Evolutionary conservation across 2,113 vertebrate genomes (phyloP).

Genomic region (Rhea americana): DNA sequence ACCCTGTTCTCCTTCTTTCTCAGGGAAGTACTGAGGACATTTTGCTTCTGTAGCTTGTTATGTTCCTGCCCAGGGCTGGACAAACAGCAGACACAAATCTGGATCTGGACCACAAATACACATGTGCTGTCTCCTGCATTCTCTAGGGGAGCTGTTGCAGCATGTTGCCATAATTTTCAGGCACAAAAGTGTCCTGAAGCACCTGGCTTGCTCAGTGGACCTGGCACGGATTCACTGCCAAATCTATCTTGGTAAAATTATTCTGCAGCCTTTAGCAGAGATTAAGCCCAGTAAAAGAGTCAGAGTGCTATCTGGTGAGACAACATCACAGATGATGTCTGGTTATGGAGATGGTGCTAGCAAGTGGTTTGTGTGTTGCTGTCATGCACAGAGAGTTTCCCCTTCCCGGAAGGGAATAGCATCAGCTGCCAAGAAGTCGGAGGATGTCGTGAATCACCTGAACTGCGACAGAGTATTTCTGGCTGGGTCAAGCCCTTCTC

Average conservation of each 20-base stretch:
- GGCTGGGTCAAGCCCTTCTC: not conserved
- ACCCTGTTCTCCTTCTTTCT: not conserved
- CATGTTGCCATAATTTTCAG: not conserved
- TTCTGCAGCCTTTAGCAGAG: not conserved
- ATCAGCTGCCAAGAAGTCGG: not conserved
- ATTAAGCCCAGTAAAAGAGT: not conserved
- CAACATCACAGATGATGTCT: not conserved
- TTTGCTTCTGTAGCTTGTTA: not conserved
- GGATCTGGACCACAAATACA: not conserved
- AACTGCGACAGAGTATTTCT: not conserved
- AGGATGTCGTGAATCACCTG: not conserved
- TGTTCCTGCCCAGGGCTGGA: not conserved
- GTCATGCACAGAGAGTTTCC: rapidly evolving
- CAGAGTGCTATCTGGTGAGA: not conserved
- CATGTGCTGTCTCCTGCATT: rapidly evolving
- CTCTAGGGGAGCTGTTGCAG: not conserved
- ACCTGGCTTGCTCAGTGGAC: not conserved
- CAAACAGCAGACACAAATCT: not conserved
- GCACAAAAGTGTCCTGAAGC: not conserved
- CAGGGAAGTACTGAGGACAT: not conserved
- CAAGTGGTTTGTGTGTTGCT: not conserved
- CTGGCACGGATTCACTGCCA: not conserved
- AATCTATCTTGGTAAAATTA: not conserved
- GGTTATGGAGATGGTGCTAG: not conserved
- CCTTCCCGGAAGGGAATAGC: not conserved